Conservation (phyloP, 2,888 invertebrate genomes). For the Idaea dimidiata region DNA sequence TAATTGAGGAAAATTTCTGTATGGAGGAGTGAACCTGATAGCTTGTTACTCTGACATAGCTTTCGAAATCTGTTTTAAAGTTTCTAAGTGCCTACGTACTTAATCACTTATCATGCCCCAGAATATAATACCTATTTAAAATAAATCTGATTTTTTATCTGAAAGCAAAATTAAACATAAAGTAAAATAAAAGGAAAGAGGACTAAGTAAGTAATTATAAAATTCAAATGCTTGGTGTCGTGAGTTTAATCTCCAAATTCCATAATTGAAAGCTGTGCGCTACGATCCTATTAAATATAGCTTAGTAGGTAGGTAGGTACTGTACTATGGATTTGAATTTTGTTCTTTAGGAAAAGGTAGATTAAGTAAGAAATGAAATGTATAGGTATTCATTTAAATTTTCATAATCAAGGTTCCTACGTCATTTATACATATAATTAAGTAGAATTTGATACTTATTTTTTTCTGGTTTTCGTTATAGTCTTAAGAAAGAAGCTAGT, state of each 20-base stretch:
- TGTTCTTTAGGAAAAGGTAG: neutral
- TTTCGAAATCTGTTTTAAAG: constrained; percentile 10
- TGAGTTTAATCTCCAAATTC: neutral
- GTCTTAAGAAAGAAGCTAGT: too few species aligned
- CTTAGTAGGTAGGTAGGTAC: neutral
- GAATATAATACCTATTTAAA: neutral
- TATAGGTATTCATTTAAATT: too few species aligned
- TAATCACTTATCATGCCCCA: constrained; percentile 7
- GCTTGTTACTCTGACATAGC: too few species aligned
- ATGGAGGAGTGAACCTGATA: too few species aligned
- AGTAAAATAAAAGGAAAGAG: neutral
- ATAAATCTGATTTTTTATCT: neutral
- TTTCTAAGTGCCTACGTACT: constrained; percentile 6
- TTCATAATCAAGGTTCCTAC: too few species aligned
- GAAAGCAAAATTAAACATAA: neutral
- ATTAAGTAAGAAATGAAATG: neutral
- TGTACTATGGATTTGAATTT: neutral
- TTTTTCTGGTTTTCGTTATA: too few species aligned
- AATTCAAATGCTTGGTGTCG: neutral
- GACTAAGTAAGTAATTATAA: constrained; percentile 1
- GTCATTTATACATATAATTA: too few species aligned
- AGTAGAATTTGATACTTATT: too few species aligned
- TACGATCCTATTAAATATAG: neutral
- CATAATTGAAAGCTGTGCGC: neutral
- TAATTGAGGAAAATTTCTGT: too few species aligned